A percentile compares a stretch with the other conserved stretches of the same genome.
These are phyloP conservation scores for Amazonetta brasiliensis DNA, from an alignment of 2,797 vertebrate genomes.

Conservation along the genomic window DNA sequence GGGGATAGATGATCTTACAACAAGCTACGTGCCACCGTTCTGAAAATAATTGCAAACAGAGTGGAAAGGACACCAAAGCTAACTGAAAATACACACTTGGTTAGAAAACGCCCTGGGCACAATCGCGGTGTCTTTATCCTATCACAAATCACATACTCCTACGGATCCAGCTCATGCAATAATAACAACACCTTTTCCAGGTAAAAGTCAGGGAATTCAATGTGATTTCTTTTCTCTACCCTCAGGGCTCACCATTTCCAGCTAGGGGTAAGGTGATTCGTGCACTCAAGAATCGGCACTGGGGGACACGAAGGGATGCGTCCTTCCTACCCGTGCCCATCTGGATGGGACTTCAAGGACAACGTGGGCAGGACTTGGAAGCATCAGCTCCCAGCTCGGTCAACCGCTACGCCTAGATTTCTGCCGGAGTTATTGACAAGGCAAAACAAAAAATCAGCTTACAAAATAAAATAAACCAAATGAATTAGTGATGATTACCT, in stretches of 20 bases:
- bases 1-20: background rate
- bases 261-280: rapidly evolving
- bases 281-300: background rate
- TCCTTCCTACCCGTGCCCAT: background rate
- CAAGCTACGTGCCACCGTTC: background rate
- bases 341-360: background rate
- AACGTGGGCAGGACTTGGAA: background rate
- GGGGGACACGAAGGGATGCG: rapidly evolving
- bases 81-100: rapidly evolving
- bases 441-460: background rate
- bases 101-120: background rate
- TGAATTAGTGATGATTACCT: slow-evolving; percentile 82
- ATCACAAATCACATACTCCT: background rate
- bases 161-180: background rate
- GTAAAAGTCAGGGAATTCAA: background rate
- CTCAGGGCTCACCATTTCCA: background rate
- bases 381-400: background rate
- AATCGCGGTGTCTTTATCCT: background rate
- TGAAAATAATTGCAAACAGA: background rate
- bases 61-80: background rate
- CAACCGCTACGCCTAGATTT: background rate
- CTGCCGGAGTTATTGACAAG: background rate
- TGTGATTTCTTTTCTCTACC: background rate
- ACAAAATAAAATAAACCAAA: background rate
- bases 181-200: background rate